Evolutionary conservation across 2,888 invertebrate genomes (phyloP), one percentile per base, ranked within the genome.

Genomic region (Leptinotarsa tumamoca): DNA sequence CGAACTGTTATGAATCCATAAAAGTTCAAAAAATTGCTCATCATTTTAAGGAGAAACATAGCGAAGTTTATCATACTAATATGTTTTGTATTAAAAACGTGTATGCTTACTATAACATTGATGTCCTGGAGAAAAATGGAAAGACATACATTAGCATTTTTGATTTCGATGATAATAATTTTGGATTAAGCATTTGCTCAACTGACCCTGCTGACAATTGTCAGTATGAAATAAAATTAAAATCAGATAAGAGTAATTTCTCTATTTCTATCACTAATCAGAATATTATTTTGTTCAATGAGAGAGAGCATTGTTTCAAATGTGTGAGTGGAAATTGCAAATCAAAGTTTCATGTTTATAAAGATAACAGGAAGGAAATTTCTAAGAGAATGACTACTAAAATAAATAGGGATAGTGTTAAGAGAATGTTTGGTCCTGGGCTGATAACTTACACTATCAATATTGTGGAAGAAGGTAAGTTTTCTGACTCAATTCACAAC

Each of bases 11-110:
- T 33, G 80, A 80, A 21, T 43, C 54, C 23, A 71, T 74, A 10
- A 80, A 76, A 68, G 71, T 79, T 51, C 69, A 67, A 68, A 77
- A 76, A 52, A 76, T 80, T 21, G 77, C 74, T 4, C 69, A 71
- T 2, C 80, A 80, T 68, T 80, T 80, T 54, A 80, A 80, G 67
- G 80, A 80, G 17, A 80, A 80, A 49, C 80, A 80, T 66, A 67
- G 17, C 66, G 80, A 80, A 7, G 50, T 76, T 15, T 77, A 73
- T 50, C 80, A 80, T 50, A 70, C 74, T 1, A 77, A 73, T 51
- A 23, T 58, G 4, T 80, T 80, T 54, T 67, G 56, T 21, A 80
- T 80, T 23, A 80, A 80, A 71, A 80, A 76, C 43, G 70, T 73
- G 17, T 77, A 77, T 50, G 78, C 78, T 14, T 78, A 80, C 56